Base-by-base conservation (phyloP, 2,797 vertebrate genomes). In the Platyrinchus mystaceus region DNA sequence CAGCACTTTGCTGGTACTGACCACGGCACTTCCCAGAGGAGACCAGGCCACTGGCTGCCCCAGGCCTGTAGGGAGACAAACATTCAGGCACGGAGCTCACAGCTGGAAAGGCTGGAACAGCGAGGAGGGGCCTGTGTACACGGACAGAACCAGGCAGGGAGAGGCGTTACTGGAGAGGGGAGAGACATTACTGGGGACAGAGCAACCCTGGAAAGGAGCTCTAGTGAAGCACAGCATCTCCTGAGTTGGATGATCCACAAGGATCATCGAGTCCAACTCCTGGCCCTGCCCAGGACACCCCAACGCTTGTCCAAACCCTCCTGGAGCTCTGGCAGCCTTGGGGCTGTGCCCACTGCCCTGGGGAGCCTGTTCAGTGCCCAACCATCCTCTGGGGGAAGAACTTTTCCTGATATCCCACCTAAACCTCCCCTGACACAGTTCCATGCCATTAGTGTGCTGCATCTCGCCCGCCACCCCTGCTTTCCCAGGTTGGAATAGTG, bases 1-100 rank as follows among this genome's bases (percentile, higher is more conserved):
- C 28, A 77, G 91, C 89, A 89, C 89, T 77, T 73, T 37, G 87
- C 91, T 96, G 94, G 93, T 97, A 98, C 97, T 98, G 97, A 98
- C 94, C 82, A 94, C 85, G 73, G 94, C 92, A 94, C 71, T 93
- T 97, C 96, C 95, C 95, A 95, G 96, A 96, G 97, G 96, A 98
- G 93, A 97, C 97, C 97, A 97, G 96, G 93, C 97, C 98, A 94
- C 97, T 95, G 97, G 97, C 74, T 98, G 98, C 97, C 97, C 97
- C 96, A 96, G 97, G 98, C 97, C 98, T 98, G 97, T 67, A 86
- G 97, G 95, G 97, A 98, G 97, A 98, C 97, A 98, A 97, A 97
- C 96, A 97, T 97, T 97, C 79, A 98, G 94, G 96, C 75, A 94
- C 3, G 81, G 95, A 89, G 92, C 97, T 94, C 56, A 50, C 60